Conservation (phyloP, 2,113 vertebrate species). For the Campylomormyrus tamandua region DNA sequence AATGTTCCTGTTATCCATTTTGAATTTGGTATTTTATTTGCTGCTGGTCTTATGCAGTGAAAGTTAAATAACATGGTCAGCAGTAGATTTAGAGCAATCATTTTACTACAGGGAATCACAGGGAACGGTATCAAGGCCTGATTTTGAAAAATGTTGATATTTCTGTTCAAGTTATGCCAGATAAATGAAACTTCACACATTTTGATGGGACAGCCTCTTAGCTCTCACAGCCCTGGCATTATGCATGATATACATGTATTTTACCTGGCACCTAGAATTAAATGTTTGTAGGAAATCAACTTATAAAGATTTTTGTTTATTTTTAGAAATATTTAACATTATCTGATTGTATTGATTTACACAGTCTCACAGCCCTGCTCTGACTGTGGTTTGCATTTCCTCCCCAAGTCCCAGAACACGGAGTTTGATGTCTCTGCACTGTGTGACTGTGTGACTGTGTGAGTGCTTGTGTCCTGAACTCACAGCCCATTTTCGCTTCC, state of each 20-base stretch:
- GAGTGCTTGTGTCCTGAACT: neutral
- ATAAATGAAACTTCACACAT: neutral
- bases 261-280: neutral
- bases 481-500: neutral
- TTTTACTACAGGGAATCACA: neutral
- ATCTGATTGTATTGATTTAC: neutral
- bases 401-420: neutral
- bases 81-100: neutral
- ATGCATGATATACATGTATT: neutral
- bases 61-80: neutral
- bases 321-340: neutral
- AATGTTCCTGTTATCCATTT: neutral
- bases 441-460: too few relatives aligned
- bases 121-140: too few relatives aligned
- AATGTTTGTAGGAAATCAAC: neutral
- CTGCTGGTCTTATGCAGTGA: neutral
- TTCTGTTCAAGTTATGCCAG: neutral
- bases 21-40: neutral
- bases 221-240: neutral
- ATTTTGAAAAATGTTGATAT: neutral
- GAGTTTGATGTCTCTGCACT: neutral
- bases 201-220: neutral
- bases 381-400: neutral
- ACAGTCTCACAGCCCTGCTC: too few relatives aligned
- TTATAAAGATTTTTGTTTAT: neutral